Evolutionary conservation across 2,797 vertebrate genomes (phyloP).

Genomic region (Carcharodon carcharias): DNA sequence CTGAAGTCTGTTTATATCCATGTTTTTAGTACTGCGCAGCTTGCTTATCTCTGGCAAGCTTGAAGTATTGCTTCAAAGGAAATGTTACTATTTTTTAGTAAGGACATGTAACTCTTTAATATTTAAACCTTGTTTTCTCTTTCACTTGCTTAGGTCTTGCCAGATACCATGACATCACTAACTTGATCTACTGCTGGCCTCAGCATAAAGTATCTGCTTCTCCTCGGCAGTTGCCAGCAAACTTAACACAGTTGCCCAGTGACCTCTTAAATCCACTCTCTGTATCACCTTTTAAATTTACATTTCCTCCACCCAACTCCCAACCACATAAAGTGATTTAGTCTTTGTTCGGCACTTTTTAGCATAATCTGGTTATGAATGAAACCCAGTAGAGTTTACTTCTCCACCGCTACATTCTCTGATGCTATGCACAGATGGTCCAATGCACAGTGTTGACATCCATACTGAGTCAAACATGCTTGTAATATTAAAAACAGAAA

Average conservation of each 20-base stretch:
- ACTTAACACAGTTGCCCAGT: not conserved
- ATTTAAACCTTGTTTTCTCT: constrained; percentile 22
- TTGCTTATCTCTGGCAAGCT: constrained; percentile 2
- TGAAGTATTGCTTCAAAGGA: not conserved
- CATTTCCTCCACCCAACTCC: not conserved
- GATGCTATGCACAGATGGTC: not conserved
- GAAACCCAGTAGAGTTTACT: not conserved
- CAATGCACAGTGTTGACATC: not conserved
- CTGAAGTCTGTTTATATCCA: constrained; percentile 30
- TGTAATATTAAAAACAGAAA: not conserved
- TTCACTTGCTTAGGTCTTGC: not conserved
- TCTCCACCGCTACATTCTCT: not conserved
- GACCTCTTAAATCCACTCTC: not conserved
- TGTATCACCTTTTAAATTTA: not conserved
- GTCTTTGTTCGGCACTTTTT: not conserved
- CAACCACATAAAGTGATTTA: not conserved
- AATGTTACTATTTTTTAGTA: constrained; percentile 4
- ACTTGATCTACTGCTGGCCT: not conserved
- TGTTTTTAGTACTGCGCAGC: not conserved
- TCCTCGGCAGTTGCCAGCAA: not conserved
- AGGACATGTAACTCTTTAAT: not conserved
- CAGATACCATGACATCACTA: not conserved
- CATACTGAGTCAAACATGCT: not conserved
- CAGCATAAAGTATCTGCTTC: no score
- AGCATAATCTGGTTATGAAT: not conserved